A percentile compares a stretch with the other conserved stretches of the same genome.
phyloP scores from a whole-genome alignment of 2,797 vertebrate species.

The Sebastes baramenuke region DNA sequence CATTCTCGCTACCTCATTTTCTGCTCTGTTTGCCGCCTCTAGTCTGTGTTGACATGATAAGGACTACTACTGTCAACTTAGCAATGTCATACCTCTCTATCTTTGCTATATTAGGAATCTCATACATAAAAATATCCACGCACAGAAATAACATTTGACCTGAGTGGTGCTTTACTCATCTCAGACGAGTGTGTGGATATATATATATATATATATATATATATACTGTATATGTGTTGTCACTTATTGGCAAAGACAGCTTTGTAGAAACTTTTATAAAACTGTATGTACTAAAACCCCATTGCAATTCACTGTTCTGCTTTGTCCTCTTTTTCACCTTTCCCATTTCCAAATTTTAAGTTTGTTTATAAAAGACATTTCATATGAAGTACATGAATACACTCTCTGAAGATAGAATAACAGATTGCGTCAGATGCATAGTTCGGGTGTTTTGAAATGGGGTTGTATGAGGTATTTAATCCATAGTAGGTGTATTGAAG shows the following conservation, averaged over 20 bases:
- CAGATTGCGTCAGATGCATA: not conserved
- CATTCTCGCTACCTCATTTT: slow-evolving; percentile 53
- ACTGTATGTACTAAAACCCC: not conserved
- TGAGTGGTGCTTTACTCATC: not conserved
- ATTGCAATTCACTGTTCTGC: not conserved
- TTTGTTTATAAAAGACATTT: not conserved
- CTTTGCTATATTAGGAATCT: slow-evolving; percentile 12
- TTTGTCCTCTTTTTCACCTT: not conserved
- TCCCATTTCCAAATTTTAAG: not conserved
- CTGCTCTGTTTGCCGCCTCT: slow-evolving; percentile 56
- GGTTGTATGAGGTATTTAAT: too few relatives aligned
- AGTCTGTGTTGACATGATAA: slow-evolving; percentile 72
- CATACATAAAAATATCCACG: slow-evolving; percentile 22
- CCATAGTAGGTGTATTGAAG: too few relatives aligned
- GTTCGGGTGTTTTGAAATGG: too few relatives aligned
- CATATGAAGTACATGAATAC: not conserved
- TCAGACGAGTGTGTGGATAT: not conserved
- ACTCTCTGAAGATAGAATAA: not conserved
- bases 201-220: not conserved
- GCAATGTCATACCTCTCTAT: slow-evolving; percentile 25
- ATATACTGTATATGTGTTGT: not conserved
- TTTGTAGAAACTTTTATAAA: not conserved
- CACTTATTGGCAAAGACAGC: not conserved
- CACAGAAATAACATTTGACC: not conserved
- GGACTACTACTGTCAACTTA: slow-evolving; percentile 53